A percentile compares a stretch with the other conserved stretches of the same genome.
Conservation (phyloP, 2,888 invertebrate species). For the Cryptophagus acutangulus region DNA sequence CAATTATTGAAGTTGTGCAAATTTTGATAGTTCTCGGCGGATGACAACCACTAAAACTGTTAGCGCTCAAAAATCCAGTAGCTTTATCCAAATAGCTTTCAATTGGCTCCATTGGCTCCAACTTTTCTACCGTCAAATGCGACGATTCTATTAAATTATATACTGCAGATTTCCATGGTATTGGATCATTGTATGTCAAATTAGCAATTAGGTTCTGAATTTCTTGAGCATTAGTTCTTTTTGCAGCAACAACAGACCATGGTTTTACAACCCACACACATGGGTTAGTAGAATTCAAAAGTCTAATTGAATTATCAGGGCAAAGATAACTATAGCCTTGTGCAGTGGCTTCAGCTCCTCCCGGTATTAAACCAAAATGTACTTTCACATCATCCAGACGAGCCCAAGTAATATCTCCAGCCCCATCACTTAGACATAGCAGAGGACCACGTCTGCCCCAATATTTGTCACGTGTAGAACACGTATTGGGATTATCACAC, state of each 20-base stretch:
- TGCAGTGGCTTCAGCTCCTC: constrained; percentile 43
- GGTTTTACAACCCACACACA: constrained; percentile 78
- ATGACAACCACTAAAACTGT: constrained; percentile 64
- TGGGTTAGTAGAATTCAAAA: constrained; percentile 53
- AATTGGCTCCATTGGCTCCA: constrained; percentile 59
- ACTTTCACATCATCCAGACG: constrained; percentile 62
- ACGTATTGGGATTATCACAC: constrained; percentile 59
- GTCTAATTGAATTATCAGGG: constrained; percentile 65
- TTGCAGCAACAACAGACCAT: constrained; percentile 69
- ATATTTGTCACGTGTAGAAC: constrained; percentile 67
- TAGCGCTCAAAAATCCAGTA: constrained; percentile 59
- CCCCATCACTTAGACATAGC: constrained; percentile 70
- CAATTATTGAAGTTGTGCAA: constrained; percentile 66
- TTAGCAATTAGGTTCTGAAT: constrained; percentile 51
- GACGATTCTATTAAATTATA: constrained; percentile 58
- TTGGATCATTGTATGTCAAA: constrained; percentile 42
- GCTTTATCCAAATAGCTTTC: constrained; percentile 63
- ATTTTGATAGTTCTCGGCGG: constrained; percentile 58
- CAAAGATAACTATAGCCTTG: constrained; percentile 68
- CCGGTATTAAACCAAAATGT: constrained; percentile 59
- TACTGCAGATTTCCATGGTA: constrained; percentile 55
- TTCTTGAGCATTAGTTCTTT: constrained; percentile 51
- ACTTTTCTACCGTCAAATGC: constrained; percentile 50
- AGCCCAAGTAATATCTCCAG: constrained; percentile 80
- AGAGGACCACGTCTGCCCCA: constrained; percentile 80